These are phyloP conservation scores for Anhinga anhinga DNA, from an alignment of 2,113 vertebrate genomes.

Conservation along the genomic window DNA sequence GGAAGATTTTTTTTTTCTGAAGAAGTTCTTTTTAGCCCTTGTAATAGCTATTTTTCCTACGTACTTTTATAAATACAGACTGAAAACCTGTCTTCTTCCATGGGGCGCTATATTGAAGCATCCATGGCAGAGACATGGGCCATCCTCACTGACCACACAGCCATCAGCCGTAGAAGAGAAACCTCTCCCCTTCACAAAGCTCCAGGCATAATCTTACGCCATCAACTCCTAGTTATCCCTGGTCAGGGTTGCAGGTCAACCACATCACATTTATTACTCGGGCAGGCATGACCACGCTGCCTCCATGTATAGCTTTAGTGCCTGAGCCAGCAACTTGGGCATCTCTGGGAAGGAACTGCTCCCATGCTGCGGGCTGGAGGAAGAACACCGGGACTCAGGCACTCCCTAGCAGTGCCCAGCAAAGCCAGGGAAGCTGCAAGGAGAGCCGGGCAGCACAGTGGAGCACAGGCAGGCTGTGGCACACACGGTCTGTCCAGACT, in stretches of 20 bases:
- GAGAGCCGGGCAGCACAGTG: not conserved
- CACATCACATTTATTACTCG: fast-evolving
- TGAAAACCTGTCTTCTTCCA: not conserved
- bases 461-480: not conserved
- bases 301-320: fast-evolving
- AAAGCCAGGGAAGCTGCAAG: not conserved
- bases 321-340: not conserved
- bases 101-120: not conserved
- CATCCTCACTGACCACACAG: not conserved
- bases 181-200: not conserved
- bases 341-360: not conserved
- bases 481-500: not conserved
- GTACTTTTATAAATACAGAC: not conserved
- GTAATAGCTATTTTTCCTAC: not conserved
- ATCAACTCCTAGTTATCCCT: not conserved
- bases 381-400: not conserved
- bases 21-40: not conserved
- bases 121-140: not conserved
- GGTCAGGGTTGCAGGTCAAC: not conserved
- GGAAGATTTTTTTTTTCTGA: not conserved
- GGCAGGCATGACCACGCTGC: fast-evolving
- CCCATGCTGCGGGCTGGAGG: not conserved
- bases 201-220: fast-evolving
- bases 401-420: not conserved
- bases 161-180: not conserved